A percentile compares a stretch with the other conserved stretches of the same genome.
phyloP scores from a whole-genome alignment of 2,888 invertebrate genomes.

The Machimus atricapillus region DNA sequence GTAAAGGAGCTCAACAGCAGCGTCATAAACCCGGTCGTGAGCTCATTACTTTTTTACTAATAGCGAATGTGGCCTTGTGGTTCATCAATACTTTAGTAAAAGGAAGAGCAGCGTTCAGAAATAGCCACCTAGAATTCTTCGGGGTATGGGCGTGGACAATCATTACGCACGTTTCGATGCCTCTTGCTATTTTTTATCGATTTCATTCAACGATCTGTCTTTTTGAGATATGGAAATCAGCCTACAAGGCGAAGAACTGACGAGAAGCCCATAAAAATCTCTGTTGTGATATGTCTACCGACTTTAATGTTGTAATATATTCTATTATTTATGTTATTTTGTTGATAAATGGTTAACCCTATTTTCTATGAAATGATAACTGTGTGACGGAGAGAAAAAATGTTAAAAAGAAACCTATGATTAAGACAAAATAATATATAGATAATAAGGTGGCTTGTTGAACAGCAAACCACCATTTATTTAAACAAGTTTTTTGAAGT shows the following conservation, averaged over 20 bases:
- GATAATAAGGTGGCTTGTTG: too few species aligned
- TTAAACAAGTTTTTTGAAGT: too few species aligned
- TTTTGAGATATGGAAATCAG: conserved; percentile 91
- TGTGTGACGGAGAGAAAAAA: too few species aligned
- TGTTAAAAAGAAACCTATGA: too few species aligned
- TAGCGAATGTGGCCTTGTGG: conserved; percentile 86
- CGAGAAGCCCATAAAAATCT: too few species aligned
- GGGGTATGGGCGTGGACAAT: conserved; percentile 92
- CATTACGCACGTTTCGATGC: conserved; percentile 88
- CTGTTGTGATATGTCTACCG: too few species aligned
- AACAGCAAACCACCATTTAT: too few species aligned
- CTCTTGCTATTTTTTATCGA: conserved; percentile 86
- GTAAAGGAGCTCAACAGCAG: conserved; percentile 74
- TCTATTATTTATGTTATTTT: too few species aligned
- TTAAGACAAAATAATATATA: too few species aligned
- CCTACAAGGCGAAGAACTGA: conserved; percentile 70
- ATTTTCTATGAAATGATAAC: too few species aligned
- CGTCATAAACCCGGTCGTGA: conserved; percentile 83
- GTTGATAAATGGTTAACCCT: too few species aligned
- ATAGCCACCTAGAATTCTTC: conserved; percentile 81
- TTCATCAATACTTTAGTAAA: conserved; percentile 85
- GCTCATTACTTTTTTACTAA: conserved; percentile 82
- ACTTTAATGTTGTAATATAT: too few species aligned
- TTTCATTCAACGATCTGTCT: conserved; percentile 92
- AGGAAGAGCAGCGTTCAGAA: conserved; percentile 81